Conservation (phyloP, 2,113 vertebrate species). For the Atractosteus spatula region DNA sequence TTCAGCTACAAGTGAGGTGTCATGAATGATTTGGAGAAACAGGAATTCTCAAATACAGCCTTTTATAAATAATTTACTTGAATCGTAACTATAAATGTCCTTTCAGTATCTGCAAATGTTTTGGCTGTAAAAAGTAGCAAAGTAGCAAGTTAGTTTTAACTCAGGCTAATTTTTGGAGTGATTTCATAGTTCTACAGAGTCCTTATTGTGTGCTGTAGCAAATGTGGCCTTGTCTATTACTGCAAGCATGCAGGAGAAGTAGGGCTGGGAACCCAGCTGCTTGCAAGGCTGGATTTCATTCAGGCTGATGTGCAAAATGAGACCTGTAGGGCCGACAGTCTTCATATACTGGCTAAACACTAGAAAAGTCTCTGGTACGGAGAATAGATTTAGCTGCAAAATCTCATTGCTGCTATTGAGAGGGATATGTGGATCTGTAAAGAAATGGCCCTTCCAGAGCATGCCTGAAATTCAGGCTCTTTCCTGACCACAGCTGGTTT, state of each 20-base stretch:
- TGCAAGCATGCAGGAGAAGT: neutral
- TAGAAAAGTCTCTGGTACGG: neutral
- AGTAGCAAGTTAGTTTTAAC: constrained; percentile 46
- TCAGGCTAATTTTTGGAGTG: constrained; percentile 66
- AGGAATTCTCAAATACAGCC: constrained; percentile 63
- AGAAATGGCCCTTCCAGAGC: neutral
- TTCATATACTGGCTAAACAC: neutral
- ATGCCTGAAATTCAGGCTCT: no score
- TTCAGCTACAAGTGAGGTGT: constrained; percentile 56
- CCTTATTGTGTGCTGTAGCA: constrained; percentile 51
- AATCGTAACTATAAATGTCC: constrained; percentile 23
- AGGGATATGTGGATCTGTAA: neutral
- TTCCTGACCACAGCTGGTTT: no score
- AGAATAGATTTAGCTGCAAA: neutral
- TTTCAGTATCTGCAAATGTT: constrained; percentile 47
- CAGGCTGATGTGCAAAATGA: constrained; percentile 1
- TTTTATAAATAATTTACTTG: constrained; percentile 51
- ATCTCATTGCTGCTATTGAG: neutral
- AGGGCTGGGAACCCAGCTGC: no score
- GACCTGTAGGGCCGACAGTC: constrained; percentile 2
- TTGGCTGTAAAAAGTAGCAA: constrained; percentile 54
- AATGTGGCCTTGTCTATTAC: constrained; percentile 51
- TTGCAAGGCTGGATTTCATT: neutral
- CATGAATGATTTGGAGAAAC: constrained; percentile 62
- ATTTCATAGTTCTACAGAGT: constrained; percentile 70